Base-by-base conservation (phyloP, 2,113 vertebrate species). In the Lucifuga dentata region DNA sequence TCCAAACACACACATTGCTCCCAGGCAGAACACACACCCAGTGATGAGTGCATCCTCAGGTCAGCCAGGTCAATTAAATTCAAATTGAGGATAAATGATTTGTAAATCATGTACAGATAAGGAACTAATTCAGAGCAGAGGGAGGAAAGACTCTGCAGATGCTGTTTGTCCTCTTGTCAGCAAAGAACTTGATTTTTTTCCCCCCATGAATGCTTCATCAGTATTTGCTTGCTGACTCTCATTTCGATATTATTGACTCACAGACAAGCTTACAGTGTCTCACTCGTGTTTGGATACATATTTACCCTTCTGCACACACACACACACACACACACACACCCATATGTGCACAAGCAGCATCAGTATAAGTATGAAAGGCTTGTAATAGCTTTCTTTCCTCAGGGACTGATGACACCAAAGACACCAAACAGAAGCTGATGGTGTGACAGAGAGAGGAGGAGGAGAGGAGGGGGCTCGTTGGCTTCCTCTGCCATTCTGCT, bases 31-130 rank as follows among this genome's bases (percentile, higher is more conserved):
- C 68, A 73, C 68, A 68, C 70, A 59, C 75, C 44, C 73, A 41
- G 73, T 36, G 26, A 41, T 11, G 69, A 74, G 87, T 78, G 86
- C 90, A 89, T 91, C 87, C 87, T 85, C 80, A 66, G 88, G 89
- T 92, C 90, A 83, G 65, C 64, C 55, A 19, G 92, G 89, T 92
- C 88, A 91, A 92, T 92, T 87, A 83, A 87, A 92, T 92, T 92
- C 89, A 91, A 89, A 91, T 89, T 78, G 78, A 86, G 77, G 84
- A 89, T 91, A 84, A 92, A 91, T 90, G 75, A 91, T 92, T 87
- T 88, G 86, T 81, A 89, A 89, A 91, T 91, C 46, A 90, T 89
- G 78, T 85, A 66, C 79, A 82, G 81, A 81, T 85, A 84, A 85
- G 64, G 61, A 73, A 70, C 66, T 85, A 61, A 72, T 69, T 56